A percentile compares a stretch with the other conserved stretches of the same genome.
These are phyloP conservation scores for Meghimatium bilineatum DNA, from an alignment of 2,888 invertebrate genomes.

Conservation along the genomic window DNA sequence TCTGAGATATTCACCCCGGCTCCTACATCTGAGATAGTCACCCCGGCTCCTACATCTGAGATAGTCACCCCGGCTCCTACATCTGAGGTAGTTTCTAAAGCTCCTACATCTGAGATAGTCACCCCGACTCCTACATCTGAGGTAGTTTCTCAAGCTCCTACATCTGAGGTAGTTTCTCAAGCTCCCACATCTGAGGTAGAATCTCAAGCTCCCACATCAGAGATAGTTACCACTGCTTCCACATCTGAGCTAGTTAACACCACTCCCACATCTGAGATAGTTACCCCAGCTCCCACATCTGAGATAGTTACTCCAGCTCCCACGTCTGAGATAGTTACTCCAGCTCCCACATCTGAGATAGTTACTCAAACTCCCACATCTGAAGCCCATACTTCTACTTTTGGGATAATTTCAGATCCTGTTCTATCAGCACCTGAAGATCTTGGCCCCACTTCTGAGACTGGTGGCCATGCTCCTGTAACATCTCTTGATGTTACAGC, in stretches of 20 bases:
- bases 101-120: not conserved
- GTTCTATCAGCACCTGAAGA: too few species aligned
- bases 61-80: not conserved
- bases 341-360: not conserved
- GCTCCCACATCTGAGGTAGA: not conserved
- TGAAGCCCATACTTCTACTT: too few species aligned
- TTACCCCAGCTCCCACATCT: not conserved
- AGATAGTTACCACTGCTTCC: not conserved
- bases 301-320: not conserved
- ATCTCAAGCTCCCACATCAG: too few species aligned
- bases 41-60: not conserved
- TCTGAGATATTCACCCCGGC: not conserved
- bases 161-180: not conserved
- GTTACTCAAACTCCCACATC: not conserved
- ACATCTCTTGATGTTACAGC: too few species aligned
- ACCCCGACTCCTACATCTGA: not conserved
- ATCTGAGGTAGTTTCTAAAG: not conserved
- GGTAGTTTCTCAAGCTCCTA: not conserved
- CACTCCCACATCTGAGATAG: not conserved
- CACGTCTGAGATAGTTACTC: not conserved
- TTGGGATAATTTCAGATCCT: too few species aligned
- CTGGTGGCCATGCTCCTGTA: too few species aligned
- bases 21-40: not conserved
- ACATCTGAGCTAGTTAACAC: not conserved
- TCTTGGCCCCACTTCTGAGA: too few species aligned